Evolutionary conservation across 2,113 vertebrate genomes (phyloP).

Genomic region (Suricata suricatta): DNA sequence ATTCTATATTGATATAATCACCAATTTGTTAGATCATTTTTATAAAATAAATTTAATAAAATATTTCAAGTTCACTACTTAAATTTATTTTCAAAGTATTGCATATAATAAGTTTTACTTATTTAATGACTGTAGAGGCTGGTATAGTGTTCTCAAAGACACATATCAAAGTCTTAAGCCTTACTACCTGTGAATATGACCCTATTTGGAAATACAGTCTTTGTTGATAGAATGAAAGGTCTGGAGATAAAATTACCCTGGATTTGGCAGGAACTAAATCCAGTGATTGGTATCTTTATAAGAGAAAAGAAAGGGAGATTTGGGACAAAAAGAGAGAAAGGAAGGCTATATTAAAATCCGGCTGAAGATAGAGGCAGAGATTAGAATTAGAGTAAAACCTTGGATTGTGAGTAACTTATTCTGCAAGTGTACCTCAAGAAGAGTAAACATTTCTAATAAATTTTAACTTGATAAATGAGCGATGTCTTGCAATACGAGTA

Average conservation of each 20-base stretch:
- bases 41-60: constrained; percentile 4
- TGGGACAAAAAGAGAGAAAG: background rate
- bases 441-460: too few relatives aligned
- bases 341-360: background rate
- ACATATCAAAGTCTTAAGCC: background rate
- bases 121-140: background rate
- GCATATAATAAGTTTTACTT: background rate
- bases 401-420: too few relatives aligned
- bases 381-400: background rate
- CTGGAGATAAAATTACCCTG: background rate
- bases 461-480: too few relatives aligned
- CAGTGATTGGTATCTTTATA: background rate
- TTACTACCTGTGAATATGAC: background rate
- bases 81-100: background rate
- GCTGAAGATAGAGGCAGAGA: background rate
- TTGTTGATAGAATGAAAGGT: background rate
- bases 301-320: background rate
- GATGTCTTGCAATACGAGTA: too few relatives aligned
- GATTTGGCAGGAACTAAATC: background rate
- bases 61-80: background rate
- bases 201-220: background rate
- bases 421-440: too few relatives aligned
- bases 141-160: background rate
- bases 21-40: constrained; percentile 51
- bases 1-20: constrained; percentile 66